Evolutionary conservation across 2,113 vertebrate species (phyloP).

Genomic region (Peromyscus leucopus): DNA sequence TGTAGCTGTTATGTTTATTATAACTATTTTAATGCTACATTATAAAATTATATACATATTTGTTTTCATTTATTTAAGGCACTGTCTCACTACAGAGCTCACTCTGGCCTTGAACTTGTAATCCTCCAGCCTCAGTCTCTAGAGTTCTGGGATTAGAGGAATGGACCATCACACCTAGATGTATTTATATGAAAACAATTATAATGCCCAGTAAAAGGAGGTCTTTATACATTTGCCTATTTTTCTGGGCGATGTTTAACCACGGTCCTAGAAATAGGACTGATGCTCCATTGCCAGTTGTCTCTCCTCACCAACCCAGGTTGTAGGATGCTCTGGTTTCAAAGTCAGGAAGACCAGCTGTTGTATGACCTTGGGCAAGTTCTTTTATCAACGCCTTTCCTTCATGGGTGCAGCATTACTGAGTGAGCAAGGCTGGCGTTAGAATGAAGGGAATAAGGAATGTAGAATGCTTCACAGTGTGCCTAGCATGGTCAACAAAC

Average conservation of each 20-base stretch:
- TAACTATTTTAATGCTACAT: background rate
- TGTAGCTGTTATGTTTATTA: background rate
- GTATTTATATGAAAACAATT: slow-evolving; percentile 19
- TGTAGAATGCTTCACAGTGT: slow-evolving; percentile 27
- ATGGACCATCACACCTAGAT: background rate
- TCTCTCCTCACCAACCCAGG: slow-evolving; percentile 29
- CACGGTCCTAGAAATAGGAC: background rate
- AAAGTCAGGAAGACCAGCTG: slow-evolving; percentile 54
- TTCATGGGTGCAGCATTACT: background rate
- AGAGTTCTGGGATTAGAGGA: background rate
- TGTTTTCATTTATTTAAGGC: background rate
- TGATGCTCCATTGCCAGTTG: background rate
- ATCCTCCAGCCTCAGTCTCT: background rate
- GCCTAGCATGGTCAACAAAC: background rate
- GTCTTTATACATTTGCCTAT: slow-evolving; percentile 29
- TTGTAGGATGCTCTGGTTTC: background rate
- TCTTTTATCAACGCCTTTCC: slow-evolving; percentile 42
- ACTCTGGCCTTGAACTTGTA: background rate
- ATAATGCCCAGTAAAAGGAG: slow-evolving; percentile 15
- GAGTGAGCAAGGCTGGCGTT: background rate
- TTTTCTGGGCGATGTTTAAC: slow-evolving; percentile 26
- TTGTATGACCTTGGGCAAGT: background rate
- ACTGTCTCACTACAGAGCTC: background rate
- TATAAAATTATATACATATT: background rate
- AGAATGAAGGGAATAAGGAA: slow-evolving; percentile 41